Evolutionary conservation across 1,140 invertebrate species (phyloP).

Genomic region (Pseudobourletiella spinata): DNA sequence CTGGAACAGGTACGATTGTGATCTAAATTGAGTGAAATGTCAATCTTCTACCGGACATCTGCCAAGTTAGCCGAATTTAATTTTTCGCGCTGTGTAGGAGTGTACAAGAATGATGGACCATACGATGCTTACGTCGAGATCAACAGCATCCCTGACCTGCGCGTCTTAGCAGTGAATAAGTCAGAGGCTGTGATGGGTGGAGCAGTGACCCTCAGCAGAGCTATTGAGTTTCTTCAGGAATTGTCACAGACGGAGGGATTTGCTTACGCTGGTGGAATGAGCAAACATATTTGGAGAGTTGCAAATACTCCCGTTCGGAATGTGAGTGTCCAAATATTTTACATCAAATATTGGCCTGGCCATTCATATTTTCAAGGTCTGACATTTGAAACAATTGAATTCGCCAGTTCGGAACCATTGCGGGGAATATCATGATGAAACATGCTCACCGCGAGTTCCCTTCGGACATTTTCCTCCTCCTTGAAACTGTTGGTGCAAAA

Average conservation of each 20-base stretch:
- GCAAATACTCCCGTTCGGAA: slow-evolving; percentile 63
- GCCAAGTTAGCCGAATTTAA: not conserved
- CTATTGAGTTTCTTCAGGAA: slow-evolving; percentile 46
- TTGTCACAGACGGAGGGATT: slow-evolving; percentile 46
- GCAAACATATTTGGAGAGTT: slow-evolving; percentile 57
- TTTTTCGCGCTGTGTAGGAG: not conserved
- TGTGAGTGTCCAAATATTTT: no score
- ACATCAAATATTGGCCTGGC: no score
- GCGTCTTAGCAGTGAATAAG: not conserved
- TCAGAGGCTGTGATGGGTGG: slow-evolving; percentile 5
- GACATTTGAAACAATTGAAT: no score
- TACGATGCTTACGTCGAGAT: slow-evolving; percentile 8
- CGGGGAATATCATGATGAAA: slow-evolving; percentile 48
- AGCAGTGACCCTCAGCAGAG: not conserved
- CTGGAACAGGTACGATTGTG: slow-evolving; percentile 50
- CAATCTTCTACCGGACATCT: no score
- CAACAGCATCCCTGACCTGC: not conserved
- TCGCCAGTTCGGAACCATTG: slow-evolving; percentile 40
- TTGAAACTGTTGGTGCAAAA: slow-evolving; percentile 41
- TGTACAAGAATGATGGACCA: slow-evolving; percentile 1
- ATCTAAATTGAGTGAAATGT: not conserved
- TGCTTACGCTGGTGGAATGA: slow-evolving; percentile 49
- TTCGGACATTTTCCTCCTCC: slow-evolving; percentile 44
- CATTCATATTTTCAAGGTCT: no score
- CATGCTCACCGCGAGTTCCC: slow-evolving; percentile 44